These are phyloP conservation scores for Dendrocopos noguchii DNA, from an alignment of 2,113 vertebrate species.

Conservation along the genomic window DNA sequence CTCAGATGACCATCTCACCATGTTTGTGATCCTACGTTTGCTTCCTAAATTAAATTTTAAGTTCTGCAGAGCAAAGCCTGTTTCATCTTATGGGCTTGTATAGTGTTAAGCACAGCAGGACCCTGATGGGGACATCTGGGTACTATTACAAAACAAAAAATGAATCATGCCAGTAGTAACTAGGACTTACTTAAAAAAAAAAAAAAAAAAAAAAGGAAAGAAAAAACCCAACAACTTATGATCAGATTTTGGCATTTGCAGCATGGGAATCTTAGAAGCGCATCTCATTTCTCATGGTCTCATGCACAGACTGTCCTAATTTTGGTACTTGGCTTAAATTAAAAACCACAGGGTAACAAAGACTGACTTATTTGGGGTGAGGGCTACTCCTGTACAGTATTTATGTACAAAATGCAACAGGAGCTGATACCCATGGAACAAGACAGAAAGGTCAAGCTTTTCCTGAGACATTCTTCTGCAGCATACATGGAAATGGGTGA, in stretches of 20 bases:
- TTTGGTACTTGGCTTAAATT: background rate
- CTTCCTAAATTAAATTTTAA: background rate
- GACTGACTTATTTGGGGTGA: background rate
- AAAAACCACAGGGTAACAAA: background rate
- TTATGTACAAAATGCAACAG: background rate
- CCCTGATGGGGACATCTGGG: conserved; percentile 14
- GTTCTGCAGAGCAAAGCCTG: background rate
- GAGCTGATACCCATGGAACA: background rate
- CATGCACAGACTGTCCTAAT: background rate
- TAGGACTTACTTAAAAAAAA: background rate
- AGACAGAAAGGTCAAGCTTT: background rate
- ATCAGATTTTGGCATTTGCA: background rate
- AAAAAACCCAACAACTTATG: background rate
- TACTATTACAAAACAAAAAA: conserved; percentile 47
- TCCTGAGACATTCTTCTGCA: background rate
- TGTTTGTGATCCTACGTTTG: background rate
- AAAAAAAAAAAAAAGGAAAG: background rate
- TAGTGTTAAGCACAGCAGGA: conserved; percentile 3
- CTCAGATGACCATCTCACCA: background rate
- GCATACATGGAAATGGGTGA: background rate
- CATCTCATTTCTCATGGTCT: conserved; percentile 8
- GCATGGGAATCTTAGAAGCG: background rate
- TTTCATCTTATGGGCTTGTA: background rate
- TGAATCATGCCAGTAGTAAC: conserved; percentile 27
- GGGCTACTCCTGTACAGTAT: background rate